Evolutionary conservation across 2,113 vertebrate species (phyloP).

Genomic region (Labeo rohita): DNA sequence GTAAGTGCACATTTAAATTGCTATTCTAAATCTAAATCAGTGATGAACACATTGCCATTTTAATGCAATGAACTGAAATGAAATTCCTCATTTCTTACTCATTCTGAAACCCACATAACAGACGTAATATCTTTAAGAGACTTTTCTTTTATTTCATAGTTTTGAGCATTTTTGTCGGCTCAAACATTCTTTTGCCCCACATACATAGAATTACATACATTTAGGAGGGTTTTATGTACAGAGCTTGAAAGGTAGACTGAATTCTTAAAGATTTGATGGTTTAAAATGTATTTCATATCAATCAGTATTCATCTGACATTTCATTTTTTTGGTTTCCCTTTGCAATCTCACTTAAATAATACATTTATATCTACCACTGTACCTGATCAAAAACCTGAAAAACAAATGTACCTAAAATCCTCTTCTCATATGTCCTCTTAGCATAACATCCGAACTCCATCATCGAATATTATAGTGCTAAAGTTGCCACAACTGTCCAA

Average conservation of each 20-base stretch:
- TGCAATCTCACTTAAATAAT: neutral
- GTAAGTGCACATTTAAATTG: no score
- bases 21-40: no score
- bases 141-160: neutral
- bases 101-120: neutral
- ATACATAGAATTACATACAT: slow-evolving; percentile 45
- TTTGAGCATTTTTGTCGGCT: slow-evolving; percentile 23
- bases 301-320: slow-evolving; percentile 4
- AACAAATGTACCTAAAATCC: slow-evolving; percentile 22
- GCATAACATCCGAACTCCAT: neutral
- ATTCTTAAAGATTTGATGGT: neutral
- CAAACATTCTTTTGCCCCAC: slow-evolving; percentile 8
- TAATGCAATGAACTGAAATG: no score
- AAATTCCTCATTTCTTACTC: no score
- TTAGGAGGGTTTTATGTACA: slow-evolving; percentile 43
- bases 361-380: slow-evolving; percentile 32
- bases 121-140: neutral
- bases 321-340: neutral
- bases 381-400: slow-evolving; percentile 40
- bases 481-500: neutral
- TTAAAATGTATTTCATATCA: neutral
- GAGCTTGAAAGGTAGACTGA: slow-evolving; percentile 27
- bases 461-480: neutral
- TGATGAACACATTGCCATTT: no score
- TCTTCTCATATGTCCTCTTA: neutral